Conservation (phyloP, 2,113 vertebrate species). For the Sapayoa aenigma region DNA sequence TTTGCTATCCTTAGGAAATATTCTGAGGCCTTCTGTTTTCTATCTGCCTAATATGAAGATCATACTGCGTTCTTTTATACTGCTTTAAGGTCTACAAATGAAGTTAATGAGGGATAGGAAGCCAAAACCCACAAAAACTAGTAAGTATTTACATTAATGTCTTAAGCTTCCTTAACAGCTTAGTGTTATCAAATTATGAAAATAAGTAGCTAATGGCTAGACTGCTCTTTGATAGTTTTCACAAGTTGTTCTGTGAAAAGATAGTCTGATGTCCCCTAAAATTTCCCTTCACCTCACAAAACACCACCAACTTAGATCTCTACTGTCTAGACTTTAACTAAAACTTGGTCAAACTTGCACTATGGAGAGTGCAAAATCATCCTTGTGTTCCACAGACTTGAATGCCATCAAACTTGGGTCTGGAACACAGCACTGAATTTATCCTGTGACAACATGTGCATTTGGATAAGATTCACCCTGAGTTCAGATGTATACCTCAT, state of each 20-base stretch:
- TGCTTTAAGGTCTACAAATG: not conserved
- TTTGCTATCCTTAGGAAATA: not conserved
- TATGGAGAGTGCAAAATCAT: too few relatives aligned
- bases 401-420: not conserved
- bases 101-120: not conserved
- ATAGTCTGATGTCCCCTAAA: not conserved
- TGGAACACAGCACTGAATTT: not conserved
- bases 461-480: not conserved
- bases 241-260: not conserved
- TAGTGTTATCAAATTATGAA: not conserved
- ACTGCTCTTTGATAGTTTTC: not conserved
- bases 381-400: not conserved
- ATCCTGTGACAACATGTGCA: not conserved
- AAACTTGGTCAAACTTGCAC: not conserved
- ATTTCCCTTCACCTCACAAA: not conserved
- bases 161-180: not conserved
- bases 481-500: not conserved
- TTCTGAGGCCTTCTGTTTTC: conserved; percentile 32
- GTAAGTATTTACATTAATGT: not conserved
- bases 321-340: not conserved
- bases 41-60: not conserved
- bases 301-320: not conserved
- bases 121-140: not conserved
- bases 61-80: not conserved
- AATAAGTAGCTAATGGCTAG: not conserved